These are phyloP conservation scores for Paramormyrops kingsleyae DNA, from an alignment of 2,113 vertebrate species.

Conservation along the genomic window DNA sequence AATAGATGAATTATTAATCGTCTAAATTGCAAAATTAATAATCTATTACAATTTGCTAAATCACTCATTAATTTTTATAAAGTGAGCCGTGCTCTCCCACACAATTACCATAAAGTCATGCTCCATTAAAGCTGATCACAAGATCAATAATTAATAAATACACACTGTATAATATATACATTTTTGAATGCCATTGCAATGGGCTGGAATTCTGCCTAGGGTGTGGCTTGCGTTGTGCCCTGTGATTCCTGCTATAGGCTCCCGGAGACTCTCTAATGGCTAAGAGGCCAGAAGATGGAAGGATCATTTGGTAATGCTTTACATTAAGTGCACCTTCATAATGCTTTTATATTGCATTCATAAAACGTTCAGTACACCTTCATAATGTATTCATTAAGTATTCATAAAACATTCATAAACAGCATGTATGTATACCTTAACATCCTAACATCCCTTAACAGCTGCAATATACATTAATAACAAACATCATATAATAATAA, in stretches of 20 bases:
- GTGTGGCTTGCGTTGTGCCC: neutral
- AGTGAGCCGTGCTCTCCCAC: slow-evolving; percentile 3
- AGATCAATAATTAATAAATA: neutral
- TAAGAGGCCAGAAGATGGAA: neutral
- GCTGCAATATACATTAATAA: too few species aligned
- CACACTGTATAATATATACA: neutral
- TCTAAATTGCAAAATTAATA: neutral
- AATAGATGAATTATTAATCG: neutral
- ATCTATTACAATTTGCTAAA: neutral
- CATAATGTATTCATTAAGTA: too few species aligned
- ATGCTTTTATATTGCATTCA: too few species aligned
- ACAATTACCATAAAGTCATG: neutral
- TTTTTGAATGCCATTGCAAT: neutral
- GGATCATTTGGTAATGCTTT: neutral
- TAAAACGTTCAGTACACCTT: too few species aligned
- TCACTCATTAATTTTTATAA: neutral
- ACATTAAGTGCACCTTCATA: too few species aligned
- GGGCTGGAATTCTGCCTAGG: neutral
- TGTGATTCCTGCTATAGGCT: neutral
- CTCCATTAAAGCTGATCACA: neutral
- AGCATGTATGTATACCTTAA: too few species aligned
- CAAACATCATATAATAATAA: too few species aligned
- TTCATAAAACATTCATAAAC: too few species aligned
- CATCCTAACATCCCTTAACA: too few species aligned
- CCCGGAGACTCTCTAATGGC: neutral